Evolutionary conservation across 2,797 vertebrate species (phyloP).

Genomic region (Myotis myotis): DNA sequence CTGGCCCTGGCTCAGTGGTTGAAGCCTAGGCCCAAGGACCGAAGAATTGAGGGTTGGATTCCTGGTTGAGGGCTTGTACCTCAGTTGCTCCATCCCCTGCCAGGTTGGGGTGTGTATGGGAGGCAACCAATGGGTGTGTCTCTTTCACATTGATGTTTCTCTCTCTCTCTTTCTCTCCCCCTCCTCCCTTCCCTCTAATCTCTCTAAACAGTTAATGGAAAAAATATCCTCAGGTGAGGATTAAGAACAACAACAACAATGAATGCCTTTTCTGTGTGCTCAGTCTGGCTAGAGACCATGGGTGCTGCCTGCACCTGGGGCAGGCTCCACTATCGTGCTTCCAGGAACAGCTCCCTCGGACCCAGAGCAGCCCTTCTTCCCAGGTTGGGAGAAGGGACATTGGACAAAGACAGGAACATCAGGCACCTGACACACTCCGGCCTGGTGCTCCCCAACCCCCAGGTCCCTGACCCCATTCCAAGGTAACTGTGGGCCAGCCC

Average conservation of each 20-base stretch:
- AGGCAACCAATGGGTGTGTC: too few relatives aligned
- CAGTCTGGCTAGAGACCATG: conserved; percentile 49
- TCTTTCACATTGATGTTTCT: too few relatives aligned
- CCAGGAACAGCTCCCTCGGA: background rate
- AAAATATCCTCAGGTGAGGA: too few relatives aligned
- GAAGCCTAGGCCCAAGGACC: too few relatives aligned
- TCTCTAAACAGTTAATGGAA: too few relatives aligned
- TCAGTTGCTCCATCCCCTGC: too few relatives aligned
- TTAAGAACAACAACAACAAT: too few relatives aligned
- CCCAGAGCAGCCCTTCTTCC: conserved; percentile 50
- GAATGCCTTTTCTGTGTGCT: conserved; percentile 46
- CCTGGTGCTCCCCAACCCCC: background rate
- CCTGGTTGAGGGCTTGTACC: too few relatives aligned
- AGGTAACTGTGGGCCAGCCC: background rate
- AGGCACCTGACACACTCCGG: conserved; percentile 58
- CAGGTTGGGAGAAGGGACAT: conserved; percentile 38
- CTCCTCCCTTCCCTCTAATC: too few relatives aligned
- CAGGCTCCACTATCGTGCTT: background rate
- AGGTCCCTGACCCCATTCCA: background rate
- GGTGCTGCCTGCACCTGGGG: conserved; percentile 41
- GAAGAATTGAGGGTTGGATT: too few relatives aligned
- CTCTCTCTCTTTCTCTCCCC: too few relatives aligned
- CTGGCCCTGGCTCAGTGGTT: background rate
- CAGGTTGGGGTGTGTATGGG: too few relatives aligned
- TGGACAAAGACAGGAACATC: conserved; percentile 68